Evolutionary conservation across 2,797 vertebrate genomes (phyloP).

Genomic region (Clarias fuscus): DNA sequence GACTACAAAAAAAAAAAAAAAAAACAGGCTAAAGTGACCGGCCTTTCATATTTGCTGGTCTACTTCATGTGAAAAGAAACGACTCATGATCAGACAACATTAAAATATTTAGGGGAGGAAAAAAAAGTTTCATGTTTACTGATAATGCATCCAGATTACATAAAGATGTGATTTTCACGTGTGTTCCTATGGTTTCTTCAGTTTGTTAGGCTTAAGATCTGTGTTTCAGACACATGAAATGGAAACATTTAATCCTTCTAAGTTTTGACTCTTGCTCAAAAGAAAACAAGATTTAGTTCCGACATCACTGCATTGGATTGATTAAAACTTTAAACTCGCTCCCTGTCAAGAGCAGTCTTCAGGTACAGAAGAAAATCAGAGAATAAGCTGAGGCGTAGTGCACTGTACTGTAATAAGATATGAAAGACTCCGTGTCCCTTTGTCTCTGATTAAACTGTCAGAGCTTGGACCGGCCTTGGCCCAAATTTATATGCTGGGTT

Average conservation of each 20-base stretch:
- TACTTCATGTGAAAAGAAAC: constrained; percentile 66
- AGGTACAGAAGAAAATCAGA: neutral
- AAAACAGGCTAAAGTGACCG: constrained; percentile 48
- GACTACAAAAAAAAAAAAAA: constrained; percentile 38
- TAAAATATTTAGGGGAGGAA: constrained; percentile 56
- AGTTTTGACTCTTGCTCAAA: neutral
- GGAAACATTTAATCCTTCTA: neutral
- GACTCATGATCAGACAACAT: constrained; percentile 61
- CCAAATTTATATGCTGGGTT: constrained; percentile 44
- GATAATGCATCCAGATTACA: constrained; percentile 25
- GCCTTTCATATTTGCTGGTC: constrained; percentile 67
- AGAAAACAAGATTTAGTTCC: neutral
- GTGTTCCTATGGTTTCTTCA: neutral
- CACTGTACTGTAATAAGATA: neutral
- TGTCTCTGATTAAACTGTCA: constrained; percentile 42
- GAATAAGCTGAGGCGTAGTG: neutral
- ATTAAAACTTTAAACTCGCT: neutral
- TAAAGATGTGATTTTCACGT: constrained; percentile 29
- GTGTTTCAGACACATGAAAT: neutral
- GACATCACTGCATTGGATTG: neutral
- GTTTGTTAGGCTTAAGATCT: constrained; percentile 4
- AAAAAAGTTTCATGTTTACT: constrained; percentile 61
- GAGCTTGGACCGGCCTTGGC: constrained; percentile 26
- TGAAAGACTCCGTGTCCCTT: constrained; percentile 38
- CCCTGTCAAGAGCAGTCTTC: neutral